phyloP scores from a whole-genome alignment of 2,113 vertebrate genomes.

The Sebastes schlegelii region DNA sequence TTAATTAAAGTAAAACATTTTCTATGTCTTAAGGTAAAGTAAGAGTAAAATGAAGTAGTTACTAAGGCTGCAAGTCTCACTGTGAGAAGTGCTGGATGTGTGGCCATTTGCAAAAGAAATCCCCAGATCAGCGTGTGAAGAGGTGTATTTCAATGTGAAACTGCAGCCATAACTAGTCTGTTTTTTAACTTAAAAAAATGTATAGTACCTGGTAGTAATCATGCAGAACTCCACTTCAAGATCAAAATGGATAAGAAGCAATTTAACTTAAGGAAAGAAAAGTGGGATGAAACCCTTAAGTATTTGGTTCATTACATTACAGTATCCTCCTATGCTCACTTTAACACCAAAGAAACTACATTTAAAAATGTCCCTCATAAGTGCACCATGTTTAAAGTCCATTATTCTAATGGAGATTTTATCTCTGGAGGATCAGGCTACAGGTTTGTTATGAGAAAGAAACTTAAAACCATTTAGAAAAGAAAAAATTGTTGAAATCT shows the following conservation, averaged over 20 bases:
- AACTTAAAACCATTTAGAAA: background rate
- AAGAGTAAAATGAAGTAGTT: no score
- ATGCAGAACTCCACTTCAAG: background rate
- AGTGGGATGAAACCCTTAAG: background rate
- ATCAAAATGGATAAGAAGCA: background rate
- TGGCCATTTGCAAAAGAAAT: background rate
- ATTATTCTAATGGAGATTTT: conserved; percentile 8
- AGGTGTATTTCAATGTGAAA: background rate
- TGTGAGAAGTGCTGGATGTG: background rate
- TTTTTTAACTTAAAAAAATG: no score
- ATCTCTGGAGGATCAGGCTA: background rate
- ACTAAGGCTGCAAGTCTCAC: background rate
- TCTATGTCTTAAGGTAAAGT: no score
- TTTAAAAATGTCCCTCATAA: background rate
- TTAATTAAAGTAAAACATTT: background rate
- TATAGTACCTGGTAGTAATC: background rate
- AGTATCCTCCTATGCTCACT: background rate
- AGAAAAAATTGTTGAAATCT: background rate
- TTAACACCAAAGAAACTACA: background rate
- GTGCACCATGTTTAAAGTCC: background rate
- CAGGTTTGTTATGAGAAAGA: background rate
- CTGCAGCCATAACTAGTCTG: no score
- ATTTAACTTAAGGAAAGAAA: background rate
- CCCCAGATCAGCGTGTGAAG: background rate
- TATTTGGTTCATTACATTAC: background rate